Evolutionary conservation across 2,888 invertebrate species (phyloP).

Genomic region (Proisotoma minuta): DNA sequence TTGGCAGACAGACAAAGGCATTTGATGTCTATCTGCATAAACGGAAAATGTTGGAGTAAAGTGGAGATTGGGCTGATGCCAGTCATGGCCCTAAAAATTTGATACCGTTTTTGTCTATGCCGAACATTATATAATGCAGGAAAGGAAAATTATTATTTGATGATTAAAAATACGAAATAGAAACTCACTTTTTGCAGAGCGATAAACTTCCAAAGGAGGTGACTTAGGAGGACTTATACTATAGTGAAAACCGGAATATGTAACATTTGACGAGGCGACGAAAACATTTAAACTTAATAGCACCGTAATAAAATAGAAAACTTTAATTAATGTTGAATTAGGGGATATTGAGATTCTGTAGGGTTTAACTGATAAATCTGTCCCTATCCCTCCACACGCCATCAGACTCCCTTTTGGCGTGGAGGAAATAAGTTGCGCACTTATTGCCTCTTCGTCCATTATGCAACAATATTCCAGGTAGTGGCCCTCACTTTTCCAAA

Average conservation of each 20-base stretch:
- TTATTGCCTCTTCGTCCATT: no score
- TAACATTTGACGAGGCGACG: slow-evolving; percentile 1
- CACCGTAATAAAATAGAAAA: slow-evolving; percentile 4
- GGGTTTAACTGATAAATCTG: slow-evolving; percentile 9
- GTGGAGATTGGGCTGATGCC: no score
- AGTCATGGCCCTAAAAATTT: no score
- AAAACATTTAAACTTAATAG: slow-evolving; percentile 8
- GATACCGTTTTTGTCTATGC: no score
- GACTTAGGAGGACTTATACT: slow-evolving; percentile 26
- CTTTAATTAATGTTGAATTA: neutral
- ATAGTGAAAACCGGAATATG: slow-evolving; percentile 7
- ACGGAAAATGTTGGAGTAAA: no score
- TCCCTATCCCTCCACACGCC: neutral
- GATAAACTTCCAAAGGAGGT: slow-evolving; percentile 31
- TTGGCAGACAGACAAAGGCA: no score
- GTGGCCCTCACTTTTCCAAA: no score
- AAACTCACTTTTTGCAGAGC: slow-evolving; percentile 33
- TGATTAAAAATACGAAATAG: neutral
- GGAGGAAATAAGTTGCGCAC: no score
- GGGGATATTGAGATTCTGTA: neutral
- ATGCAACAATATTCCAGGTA: no score
- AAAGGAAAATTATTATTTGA: no score
- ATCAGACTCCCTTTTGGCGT: neutral
- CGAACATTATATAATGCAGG: no score
- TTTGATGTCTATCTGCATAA: no score